Conservation (phyloP, 2,113 vertebrate genomes). For the Rousettus leschenaultii region DNA sequence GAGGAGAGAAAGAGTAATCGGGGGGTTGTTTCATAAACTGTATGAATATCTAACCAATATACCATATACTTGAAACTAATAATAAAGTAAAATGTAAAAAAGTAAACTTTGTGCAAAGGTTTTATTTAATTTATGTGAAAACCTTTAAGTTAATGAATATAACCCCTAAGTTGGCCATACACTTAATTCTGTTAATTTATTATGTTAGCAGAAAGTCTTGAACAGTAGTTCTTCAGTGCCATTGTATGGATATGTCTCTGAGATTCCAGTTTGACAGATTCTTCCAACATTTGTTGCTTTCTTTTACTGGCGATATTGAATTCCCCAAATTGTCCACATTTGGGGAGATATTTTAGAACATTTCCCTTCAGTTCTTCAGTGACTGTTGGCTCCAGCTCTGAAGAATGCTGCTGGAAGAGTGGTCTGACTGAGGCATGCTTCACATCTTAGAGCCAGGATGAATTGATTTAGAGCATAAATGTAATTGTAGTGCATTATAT, state of each 20-base stretch:
- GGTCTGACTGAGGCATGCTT: neutral
- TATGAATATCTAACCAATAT: too few species aligned
- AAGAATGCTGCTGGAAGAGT: neutral
- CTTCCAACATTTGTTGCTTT: neutral
- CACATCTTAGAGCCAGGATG: neutral
- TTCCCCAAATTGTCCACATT: neutral
- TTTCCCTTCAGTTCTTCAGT: neutral
- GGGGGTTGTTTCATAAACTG: too few species aligned
- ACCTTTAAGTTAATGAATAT: neutral
- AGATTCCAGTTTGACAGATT: neutral
- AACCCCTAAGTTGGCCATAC: neutral
- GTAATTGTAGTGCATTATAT: neutral
- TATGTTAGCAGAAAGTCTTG: neutral
- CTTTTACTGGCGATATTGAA: neutral
- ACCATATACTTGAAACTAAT: too few species aligned
- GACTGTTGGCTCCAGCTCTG: neutral
- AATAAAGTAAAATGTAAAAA: neutral
- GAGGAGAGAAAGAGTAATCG: too few species aligned
- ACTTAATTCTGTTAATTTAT: neutral
- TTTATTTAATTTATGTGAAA: neutral
- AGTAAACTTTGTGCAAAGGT: neutral
- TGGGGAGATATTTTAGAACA: neutral
- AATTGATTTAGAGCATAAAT: slow-evolving; percentile 15
- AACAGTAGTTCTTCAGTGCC: neutral
- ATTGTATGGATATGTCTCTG: neutral